Evolutionary conservation across 1,140 invertebrate species (phyloP).

Genomic region (Macrobrachium nipponense): DNA sequence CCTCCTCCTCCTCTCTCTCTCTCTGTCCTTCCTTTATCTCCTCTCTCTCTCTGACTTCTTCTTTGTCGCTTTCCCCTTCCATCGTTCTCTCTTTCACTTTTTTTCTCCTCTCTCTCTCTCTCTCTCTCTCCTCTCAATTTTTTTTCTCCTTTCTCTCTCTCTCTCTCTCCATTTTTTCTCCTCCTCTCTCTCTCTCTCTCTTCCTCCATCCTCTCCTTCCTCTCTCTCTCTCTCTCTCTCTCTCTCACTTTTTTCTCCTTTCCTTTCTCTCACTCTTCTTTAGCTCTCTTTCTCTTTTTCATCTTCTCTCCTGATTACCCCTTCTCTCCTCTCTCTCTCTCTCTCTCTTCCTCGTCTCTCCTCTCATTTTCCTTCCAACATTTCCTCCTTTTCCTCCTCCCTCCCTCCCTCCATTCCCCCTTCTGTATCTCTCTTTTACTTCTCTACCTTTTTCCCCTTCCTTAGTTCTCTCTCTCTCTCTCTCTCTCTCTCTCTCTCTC

Average conservation of each 20-base stretch:
- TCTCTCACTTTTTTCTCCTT: too few relatives aligned
- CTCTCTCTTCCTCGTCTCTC: background rate
- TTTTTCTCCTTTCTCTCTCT: too few relatives aligned
- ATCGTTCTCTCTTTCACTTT: too few relatives aligned
- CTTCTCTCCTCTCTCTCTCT: background rate
- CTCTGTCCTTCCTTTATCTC: too few relatives aligned
- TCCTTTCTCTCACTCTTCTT: too few relatives aligned
- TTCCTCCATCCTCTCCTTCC: background rate
- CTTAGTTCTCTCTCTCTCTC: background rate
- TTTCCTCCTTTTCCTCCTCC: too few relatives aligned
- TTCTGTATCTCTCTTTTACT: background rate
- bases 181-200: background rate
- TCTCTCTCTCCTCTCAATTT: background rate
- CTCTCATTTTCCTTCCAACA: background rate
- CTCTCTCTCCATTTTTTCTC: background rate
- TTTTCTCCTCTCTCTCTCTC: too few relatives aligned
- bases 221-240: background rate
- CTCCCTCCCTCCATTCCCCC: too few relatives aligned
- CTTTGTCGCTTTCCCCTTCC: too few relatives aligned
- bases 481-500: background rate
- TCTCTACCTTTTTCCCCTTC: background rate
- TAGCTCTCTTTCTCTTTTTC: background rate
- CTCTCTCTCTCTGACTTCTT: too few relatives aligned
- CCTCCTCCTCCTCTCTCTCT: background rate
- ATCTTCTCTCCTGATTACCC: too few relatives aligned